Evolutionary conservation across 2,888 invertebrate genomes (phyloP), one percentile per base, ranked within the genome.

Genomic region (Odontocolon sp.): DNA sequence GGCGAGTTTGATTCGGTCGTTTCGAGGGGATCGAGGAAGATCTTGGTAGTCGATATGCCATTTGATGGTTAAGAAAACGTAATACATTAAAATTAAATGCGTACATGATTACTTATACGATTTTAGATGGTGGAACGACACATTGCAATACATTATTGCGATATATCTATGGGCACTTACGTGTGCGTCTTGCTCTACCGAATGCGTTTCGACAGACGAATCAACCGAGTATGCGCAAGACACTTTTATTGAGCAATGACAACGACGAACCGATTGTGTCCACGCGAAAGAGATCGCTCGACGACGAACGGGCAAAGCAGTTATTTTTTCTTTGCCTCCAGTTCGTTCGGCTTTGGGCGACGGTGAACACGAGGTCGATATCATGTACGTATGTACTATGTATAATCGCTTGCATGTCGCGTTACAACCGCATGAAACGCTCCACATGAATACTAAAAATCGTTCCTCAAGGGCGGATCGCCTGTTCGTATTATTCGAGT

Each of bases 371-470:
- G 68, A 74, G 73, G 76, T 72, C 66, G 64, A 47, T 66, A 40
- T 28, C 42, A 69, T 40, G 70, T 73, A 68, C 68, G 67, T 68
- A 52, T 54, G 54, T 31, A 54, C 54, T 54, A 54, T 54, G 33
- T 54, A 33, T 31, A 9, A 18, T 28, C 56, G 75, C 67, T 67
- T 81, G 80, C 80, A 78, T 68, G 78, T 72, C 74, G 68, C 66
- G 74, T 77, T 47, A 75, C 72, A 72, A 45, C 59, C 50, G 64
- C 67, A 69, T 67, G 79, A 59, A 71, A 78, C 79, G 81, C 79
- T 71, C 72, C 70, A 50, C 69, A 47, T 85, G 87, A 86, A 87
- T 87, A 85, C 81, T 87, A 86, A 88, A 77, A 77, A 81, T 57
- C 69, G 77, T 77, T 82, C 79, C 75, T 76, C 81, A 84, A 86